Conservation (phyloP, 2,888 invertebrate genomes). For the Morinoia aosen region DNA sequence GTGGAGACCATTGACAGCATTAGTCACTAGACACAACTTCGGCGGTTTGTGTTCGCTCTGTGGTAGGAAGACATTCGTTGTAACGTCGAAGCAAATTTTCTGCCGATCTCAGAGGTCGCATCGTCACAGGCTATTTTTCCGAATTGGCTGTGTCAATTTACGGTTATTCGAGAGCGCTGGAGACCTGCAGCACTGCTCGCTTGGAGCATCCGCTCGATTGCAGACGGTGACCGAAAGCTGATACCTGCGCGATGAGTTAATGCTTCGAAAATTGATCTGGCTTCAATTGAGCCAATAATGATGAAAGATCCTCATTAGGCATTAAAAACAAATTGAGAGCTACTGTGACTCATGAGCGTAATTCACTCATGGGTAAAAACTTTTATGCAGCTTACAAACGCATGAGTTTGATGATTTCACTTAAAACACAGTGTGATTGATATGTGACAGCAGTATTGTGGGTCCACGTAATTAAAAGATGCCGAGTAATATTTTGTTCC, state of each 20-base stretch:
- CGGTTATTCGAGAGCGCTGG: not conserved
- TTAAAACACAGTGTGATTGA: too few species aligned
- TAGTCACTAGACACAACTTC: slow-evolving; percentile 7
- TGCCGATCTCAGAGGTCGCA: not conserved
- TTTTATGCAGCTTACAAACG: not conserved
- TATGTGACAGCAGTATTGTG: too few species aligned
- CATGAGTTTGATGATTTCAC: too few species aligned
- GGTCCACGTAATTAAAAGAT: too few species aligned
- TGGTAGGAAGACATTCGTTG: slow-evolving; percentile 29
- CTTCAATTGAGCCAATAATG: not conserved
- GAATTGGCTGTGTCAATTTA: not conserved
- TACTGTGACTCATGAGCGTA: not conserved
- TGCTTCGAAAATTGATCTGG: not conserved
- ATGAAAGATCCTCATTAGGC: not conserved
- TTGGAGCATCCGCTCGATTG: not conserved
- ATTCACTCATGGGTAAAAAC: not conserved
- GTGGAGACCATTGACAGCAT: not conserved
- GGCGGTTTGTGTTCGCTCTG: not conserved
- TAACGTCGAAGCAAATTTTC: not conserved
- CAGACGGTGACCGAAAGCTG: not conserved
- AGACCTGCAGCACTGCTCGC: not conserved
- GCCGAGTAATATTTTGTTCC: too few species aligned
- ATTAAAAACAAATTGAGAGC: not conserved
- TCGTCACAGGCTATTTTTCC: not conserved
- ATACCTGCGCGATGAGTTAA: not conserved